Evolutionary conservation across 2,888 invertebrate species (phyloP).

Genomic region (Tinea semifulvella): DNA sequence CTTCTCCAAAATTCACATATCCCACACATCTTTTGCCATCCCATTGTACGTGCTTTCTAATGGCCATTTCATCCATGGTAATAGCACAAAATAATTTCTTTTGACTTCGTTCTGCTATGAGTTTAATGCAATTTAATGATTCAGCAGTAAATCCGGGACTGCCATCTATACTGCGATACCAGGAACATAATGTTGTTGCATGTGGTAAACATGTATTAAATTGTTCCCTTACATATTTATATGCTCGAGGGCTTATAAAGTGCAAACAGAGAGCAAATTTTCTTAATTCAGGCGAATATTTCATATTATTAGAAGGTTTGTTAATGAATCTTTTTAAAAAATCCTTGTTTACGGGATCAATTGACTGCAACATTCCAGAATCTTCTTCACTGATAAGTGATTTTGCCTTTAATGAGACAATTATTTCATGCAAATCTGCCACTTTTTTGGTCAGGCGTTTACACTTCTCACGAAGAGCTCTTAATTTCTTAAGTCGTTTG

Average conservation of each 20-base stretch:
- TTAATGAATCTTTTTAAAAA: conserved; percentile 1
- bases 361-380: conserved; percentile 3
- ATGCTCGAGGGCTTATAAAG: conserved; percentile 10
- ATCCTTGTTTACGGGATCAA: conserved; percentile 3
- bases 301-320: not conserved
- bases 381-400: conserved; percentile 1
- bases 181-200: conserved; percentile 3
- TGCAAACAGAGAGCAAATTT: conserved; percentile 8
- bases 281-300: conserved; percentile 1
- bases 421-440: not conserved
- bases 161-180: conserved; percentile 7
- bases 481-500: conserved; percentile 3
- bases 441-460: not conserved
- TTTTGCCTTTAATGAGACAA: not conserved
- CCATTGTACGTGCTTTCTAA: not conserved
- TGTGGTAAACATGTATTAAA: conserved; percentile 8
- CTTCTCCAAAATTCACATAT: conserved; percentile 3
- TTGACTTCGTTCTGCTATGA: not conserved
- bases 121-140: conserved; percentile 6
- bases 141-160: conserved; percentile 8
- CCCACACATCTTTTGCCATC: conserved; percentile 3
- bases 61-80: conserved; percentile 10
- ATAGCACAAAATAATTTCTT: conserved; percentile 8
- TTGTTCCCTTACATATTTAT: conserved; percentile 4
- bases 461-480: conserved; percentile 1